Evolutionary conservation across 2,888 invertebrate species (phyloP).

Genomic region (Pecten maximus): DNA sequence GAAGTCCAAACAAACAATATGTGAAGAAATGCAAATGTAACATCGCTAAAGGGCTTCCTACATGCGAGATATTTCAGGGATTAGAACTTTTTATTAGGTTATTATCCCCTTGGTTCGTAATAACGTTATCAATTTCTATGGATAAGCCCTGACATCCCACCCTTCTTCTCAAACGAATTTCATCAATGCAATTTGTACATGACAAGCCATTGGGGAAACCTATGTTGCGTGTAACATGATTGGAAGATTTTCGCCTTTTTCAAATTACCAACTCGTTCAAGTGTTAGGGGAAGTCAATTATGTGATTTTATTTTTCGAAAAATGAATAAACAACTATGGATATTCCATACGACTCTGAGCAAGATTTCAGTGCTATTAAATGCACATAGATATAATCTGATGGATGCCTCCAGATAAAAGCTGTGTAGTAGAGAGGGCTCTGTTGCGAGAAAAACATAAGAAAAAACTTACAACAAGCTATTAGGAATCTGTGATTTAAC

Average conservation of each 20-base stretch:
- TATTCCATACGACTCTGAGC: not conserved
- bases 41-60: not conserved
- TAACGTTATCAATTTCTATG: slow-evolving; percentile 7
- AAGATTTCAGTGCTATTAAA: not conserved
- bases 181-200: slow-evolving; percentile 17
- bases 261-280: slow-evolving; percentile 13
- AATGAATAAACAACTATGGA: slow-evolving; percentile 5
- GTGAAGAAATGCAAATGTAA: not conserved
- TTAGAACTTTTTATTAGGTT: slow-evolving; percentile 6
- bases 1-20: slow-evolving; percentile 21
- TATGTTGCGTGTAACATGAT: slow-evolving; percentile 3
- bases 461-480: not conserved
- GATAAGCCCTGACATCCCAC: slow-evolving; percentile 3
- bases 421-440: not conserved
- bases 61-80: not conserved
- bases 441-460: not conserved
- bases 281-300: slow-evolving; percentile 20
- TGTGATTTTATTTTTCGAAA: slow-evolving; percentile 17
- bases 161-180: slow-evolving; percentile 23
- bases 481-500: not conserved
- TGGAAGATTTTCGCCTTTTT: not conserved
- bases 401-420: not conserved
- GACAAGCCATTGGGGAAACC: not conserved
- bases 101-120: not conserved
- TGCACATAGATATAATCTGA: not conserved